phyloP scores from a whole-genome alignment of 2,113 vertebrate genomes.

The Nycticryphes semicollaris region DNA sequence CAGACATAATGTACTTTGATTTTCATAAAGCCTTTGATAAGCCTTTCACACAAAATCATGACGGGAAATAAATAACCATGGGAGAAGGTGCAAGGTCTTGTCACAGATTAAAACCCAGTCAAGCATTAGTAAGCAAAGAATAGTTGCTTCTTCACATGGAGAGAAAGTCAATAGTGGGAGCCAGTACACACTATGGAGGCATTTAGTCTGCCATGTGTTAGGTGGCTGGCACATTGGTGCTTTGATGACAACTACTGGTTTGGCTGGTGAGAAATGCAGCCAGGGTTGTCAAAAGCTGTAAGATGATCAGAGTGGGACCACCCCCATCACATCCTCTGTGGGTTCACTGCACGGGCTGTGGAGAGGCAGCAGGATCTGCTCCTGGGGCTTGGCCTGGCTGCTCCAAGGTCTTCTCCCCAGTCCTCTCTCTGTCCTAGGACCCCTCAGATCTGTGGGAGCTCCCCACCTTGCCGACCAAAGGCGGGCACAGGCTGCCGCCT shows the following conservation, averaged over 20 bases:
- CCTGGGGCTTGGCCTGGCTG: background rate
- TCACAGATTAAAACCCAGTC: background rate
- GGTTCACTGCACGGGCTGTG: rapidly evolving
- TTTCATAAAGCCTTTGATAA: conserved; percentile 59
- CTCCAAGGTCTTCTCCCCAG: background rate
- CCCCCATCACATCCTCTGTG: background rate
- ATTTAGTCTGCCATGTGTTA: background rate
- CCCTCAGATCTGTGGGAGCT: background rate
- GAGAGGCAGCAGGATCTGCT: background rate
- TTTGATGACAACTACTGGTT: rapidly evolving
- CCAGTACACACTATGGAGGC: background rate
- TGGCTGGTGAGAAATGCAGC: background rate
- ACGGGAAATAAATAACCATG: conserved; percentile 41
- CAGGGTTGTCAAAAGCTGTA: background rate
- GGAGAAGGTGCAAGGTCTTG: conserved; percentile 7
- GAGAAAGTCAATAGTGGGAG: background rate
- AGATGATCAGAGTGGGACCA: background rate
- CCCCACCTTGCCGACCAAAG: background rate
- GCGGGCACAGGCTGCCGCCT: rapidly evolving
- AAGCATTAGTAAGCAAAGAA: background rate
- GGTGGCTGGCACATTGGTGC: background rate
- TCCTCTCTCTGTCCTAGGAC: rapidly evolving
- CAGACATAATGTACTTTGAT: conserved; percentile 43
- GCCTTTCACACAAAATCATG: conserved; percentile 24
- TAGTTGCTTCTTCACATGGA: background rate